A percentile compares a stretch with the other conserved stretches of the same genome.
Evolutionary conservation across 2,888 invertebrate species (phyloP).

Genomic region (Lamellibrachia satsuma): DNA sequence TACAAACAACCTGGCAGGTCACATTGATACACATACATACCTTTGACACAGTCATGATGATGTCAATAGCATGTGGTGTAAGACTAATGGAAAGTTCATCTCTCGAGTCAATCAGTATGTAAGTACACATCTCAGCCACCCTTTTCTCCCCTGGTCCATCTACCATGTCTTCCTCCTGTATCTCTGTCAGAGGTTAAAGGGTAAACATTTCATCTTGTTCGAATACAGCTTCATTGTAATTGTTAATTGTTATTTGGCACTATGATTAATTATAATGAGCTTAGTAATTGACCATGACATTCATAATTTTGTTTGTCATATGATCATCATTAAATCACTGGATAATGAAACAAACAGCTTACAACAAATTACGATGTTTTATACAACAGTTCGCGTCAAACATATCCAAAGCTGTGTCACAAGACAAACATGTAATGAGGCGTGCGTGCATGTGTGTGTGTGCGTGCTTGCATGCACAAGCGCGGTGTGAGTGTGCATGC

Average conservation of each 20-base stretch:
- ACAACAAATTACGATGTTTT: too few relatives aligned
- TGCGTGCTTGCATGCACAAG: neutral
- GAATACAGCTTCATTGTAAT: neutral
- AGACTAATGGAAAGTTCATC: constrained; percentile 76
- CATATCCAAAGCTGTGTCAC: too few relatives aligned
- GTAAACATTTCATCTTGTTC: neutral
- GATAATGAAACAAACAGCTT: too few relatives aligned
- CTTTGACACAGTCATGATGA: constrained; percentile 68
- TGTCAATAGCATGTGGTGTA: constrained; percentile 74
- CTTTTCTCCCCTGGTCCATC: constrained; percentile 41
- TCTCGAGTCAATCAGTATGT: constrained; percentile 76
- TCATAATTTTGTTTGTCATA: too few relatives aligned
- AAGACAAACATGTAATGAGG: neutral
- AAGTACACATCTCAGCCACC: constrained; percentile 69
- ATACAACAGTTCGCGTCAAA: too few relatives aligned
- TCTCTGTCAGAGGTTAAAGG: constrained; percentile 23
- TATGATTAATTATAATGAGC: too few relatives aligned
- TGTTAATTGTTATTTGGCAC: neutral
- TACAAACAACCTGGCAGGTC: too few relatives aligned
- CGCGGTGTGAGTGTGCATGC: neutral
- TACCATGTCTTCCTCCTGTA: constrained; percentile 48
- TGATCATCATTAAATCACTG: too few relatives aligned
- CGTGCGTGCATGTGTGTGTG: neutral
- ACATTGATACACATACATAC: constrained; percentile 43
- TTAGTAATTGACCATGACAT: too few relatives aligned